These are phyloP conservation scores for Gymnothorax javanicus DNA, from an alignment of 2,797 vertebrate genomes.

Conservation along the genomic window DNA sequence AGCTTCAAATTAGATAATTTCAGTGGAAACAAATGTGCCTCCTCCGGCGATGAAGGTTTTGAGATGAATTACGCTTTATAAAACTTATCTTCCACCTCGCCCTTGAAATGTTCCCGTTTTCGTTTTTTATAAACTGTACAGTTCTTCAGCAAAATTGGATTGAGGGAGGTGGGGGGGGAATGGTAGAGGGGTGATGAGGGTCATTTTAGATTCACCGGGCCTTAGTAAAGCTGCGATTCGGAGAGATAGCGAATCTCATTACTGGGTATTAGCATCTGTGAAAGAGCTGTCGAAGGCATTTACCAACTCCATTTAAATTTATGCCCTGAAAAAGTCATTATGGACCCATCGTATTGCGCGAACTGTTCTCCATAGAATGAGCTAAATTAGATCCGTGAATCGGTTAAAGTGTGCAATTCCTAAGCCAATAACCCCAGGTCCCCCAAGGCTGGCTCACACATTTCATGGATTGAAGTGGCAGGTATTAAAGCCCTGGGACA, in stretches of 20 bases:
- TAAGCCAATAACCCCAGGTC: background rate
- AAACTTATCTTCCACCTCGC: background rate
- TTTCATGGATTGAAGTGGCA: background rate
- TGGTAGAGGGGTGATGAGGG: background rate
- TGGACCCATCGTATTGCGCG: background rate
- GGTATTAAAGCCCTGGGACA: background rate
- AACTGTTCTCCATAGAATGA: conserved; percentile 4
- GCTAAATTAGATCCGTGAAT: background rate
- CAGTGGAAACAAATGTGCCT: background rate
- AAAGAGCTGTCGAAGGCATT: conserved; percentile 9
- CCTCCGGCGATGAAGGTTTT: background rate
- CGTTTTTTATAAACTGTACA: background rate
- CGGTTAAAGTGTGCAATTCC: background rate
- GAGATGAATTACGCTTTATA: background rate
- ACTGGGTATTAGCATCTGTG: background rate
- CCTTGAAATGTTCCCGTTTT: background rate
- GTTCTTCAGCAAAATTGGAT: background rate
- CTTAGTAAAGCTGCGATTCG: background rate
- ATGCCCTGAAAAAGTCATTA: conserved; percentile 2
- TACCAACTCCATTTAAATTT: conserved; percentile 18
- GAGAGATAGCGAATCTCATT: conserved; percentile 15
- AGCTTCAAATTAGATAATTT: background rate
- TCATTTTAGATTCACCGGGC: background rate
- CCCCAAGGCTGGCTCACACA: background rate
- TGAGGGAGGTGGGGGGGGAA: too few relatives aligned